Conservation (phyloP, 1,140 invertebrate genomes). For the Tachypleus tridentatus region DNA sequence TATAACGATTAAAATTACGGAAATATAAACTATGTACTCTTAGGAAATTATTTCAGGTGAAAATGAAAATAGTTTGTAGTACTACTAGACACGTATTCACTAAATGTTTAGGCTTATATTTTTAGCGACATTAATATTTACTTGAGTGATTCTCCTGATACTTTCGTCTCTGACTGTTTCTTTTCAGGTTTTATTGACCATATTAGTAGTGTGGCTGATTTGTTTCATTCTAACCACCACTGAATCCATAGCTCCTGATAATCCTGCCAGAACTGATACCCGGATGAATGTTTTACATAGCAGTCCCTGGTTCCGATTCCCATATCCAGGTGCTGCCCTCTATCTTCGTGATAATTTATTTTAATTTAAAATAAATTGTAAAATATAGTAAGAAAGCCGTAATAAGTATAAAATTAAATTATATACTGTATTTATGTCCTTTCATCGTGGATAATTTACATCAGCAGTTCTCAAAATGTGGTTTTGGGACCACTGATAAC, state of each 20-base stretch:
- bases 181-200: constrained; percentile 36
- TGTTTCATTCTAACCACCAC: constrained; percentile 32
- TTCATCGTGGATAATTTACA: not conserved
- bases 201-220: constrained; percentile 30
- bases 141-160: constrained; percentile 1
- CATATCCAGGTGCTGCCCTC: constrained; percentile 55
- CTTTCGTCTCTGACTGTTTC: not conserved
- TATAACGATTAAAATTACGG: too few species aligned
- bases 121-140: not conserved
- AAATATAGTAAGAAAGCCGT: not conserved
- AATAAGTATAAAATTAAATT: not conserved
- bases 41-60: too few species aligned
- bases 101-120: too few species aligned
- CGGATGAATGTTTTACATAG: constrained; percentile 55
- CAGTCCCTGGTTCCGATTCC: constrained; percentile 68
- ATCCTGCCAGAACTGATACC: constrained; percentile 22
- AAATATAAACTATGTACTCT: too few species aligned
- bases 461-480: too few species aligned
- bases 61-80: too few species aligned
- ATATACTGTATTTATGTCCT: not conserved
- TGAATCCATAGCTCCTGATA: constrained; percentile 26
- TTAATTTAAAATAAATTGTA: constrained; percentile 5
- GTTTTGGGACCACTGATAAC: too few species aligned
- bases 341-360: not conserved
- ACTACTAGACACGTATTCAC: too few species aligned